Conservation (phyloP, 92 coral and sea anemone genomes). For the Micromussa lordhowensis region DNA sequence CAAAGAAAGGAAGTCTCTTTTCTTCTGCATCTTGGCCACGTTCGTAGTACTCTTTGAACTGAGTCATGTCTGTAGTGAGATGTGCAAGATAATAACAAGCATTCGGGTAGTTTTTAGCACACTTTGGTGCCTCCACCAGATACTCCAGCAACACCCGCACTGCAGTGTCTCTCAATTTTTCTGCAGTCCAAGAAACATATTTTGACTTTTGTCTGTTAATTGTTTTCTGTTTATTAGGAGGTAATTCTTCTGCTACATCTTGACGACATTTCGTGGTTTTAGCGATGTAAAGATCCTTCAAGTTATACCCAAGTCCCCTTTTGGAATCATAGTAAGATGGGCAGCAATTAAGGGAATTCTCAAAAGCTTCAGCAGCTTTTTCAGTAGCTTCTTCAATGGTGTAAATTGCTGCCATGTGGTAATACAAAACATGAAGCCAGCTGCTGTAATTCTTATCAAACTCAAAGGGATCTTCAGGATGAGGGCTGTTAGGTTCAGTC, state of each 20-base stretch:
- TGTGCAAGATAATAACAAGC: constrained; percentile 72
- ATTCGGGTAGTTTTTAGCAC: constrained; percentile 79
- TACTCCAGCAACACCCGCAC: constrained; percentile 54
- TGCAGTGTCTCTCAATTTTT: constrained; percentile 5
- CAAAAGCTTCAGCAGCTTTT: constrained; percentile 73
- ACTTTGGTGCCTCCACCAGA: constrained; percentile 71
- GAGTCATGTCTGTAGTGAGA: constrained; percentile 10
- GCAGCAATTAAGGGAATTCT: constrained; percentile 62
- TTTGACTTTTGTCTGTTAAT: background rate
- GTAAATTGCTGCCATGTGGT: constrained; percentile 47
- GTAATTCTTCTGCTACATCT: background rate
- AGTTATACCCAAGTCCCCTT: constrained; percentile 60
- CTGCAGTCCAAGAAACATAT: constrained; percentile 30
- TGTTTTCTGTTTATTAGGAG: background rate
- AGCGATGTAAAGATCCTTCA: background rate
- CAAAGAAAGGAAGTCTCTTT: constrained; percentile 71
- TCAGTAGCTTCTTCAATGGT: constrained; percentile 24
- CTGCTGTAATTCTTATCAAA: constrained; percentile 71
- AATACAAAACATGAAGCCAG: constrained; percentile 74
- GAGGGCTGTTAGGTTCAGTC: constrained; percentile 54
- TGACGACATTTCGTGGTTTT: background rate
- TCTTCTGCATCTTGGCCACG: constrained; percentile 81
- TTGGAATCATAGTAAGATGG: constrained; percentile 68
- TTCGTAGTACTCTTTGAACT: constrained; percentile 56
- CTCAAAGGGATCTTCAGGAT: constrained; percentile 38